Evolutionary conservation across 2,888 invertebrate species (phyloP).

Genomic region (Hedychridium roseum): DNA sequence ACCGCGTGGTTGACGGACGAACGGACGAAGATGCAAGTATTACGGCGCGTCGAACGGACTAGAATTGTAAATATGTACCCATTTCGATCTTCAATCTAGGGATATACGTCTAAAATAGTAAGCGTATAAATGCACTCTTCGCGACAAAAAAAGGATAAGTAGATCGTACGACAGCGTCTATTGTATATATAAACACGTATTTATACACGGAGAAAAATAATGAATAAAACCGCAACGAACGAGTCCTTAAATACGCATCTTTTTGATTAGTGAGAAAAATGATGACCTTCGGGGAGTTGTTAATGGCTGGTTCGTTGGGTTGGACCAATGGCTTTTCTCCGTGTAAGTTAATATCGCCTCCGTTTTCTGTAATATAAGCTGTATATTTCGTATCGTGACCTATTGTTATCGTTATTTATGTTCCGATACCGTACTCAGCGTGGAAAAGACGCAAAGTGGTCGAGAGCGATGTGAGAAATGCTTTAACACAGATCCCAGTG

Average conservation of each 20-base stretch:
- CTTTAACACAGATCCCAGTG: too few relatives aligned
- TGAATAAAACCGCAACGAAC: too few relatives aligned
- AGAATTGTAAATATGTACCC: constrained; percentile 23
- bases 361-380: constrained; percentile 57
- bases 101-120: constrained; percentile 11
- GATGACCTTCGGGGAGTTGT: too few relatives aligned
- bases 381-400: constrained; percentile 57
- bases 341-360: constrained; percentile 35
- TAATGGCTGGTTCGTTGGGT: too few relatives aligned
- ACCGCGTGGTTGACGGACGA: background rate
- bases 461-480: constrained; percentile 2
- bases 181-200: constrained; percentile 30
- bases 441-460: constrained; percentile 17
- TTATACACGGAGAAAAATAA: too few relatives aligned
- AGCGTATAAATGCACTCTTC: constrained; percentile 19
- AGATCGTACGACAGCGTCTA: constrained; percentile 16
- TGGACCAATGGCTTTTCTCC: too few relatives aligned
- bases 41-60: background rate
- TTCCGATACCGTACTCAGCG: constrained; percentile 38
- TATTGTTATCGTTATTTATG: constrained; percentile 62
- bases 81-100: constrained; percentile 8
- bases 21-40: background rate
- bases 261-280: too few relatives aligned
- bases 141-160: background rate
- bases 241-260: too few relatives aligned